Evolutionary conservation across 2,888 invertebrate genomes (phyloP).

Genomic region (Trypoxylon attenuatum): DNA sequence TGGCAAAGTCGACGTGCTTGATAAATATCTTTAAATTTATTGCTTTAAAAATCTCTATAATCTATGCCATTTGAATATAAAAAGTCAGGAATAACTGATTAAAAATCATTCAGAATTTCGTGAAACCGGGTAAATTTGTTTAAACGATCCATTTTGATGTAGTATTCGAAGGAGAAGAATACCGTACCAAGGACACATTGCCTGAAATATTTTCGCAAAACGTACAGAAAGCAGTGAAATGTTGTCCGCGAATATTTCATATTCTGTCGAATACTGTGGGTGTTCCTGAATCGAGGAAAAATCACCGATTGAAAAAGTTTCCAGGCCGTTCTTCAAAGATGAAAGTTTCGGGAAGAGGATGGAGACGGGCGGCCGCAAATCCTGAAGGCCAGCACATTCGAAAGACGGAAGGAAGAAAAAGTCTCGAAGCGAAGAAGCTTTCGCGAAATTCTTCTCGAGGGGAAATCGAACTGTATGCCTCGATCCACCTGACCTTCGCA

Average conservation of each 20-base stretch:
- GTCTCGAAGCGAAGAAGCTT: slow-evolving; percentile 11
- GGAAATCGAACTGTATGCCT: slow-evolving; percentile 37
- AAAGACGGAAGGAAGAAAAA: slow-evolving; percentile 32
- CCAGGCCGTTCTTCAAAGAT: slow-evolving; percentile 37
- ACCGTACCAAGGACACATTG: background rate
- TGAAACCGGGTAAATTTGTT: too few relatives aligned
- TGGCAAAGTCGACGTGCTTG: too few relatives aligned
- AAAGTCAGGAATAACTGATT: too few relatives aligned
- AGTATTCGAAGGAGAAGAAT: too few relatives aligned
- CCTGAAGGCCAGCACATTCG: slow-evolving; percentile 47
- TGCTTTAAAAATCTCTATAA: too few relatives aligned
- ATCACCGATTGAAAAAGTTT: slow-evolving; percentile 68
- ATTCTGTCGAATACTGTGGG: slow-evolving; percentile 38
- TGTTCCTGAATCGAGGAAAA: slow-evolving; percentile 24
- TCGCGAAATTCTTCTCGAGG: slow-evolving; percentile 19
- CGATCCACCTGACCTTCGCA: slow-evolving; percentile 28
- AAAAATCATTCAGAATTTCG: too few relatives aligned
- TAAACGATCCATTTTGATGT: too few relatives aligned
- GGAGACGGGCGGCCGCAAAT: slow-evolving; percentile 54
- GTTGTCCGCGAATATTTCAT: slow-evolving; percentile 40
- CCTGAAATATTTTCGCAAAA: slow-evolving; percentile 7
- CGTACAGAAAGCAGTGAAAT: slow-evolving; percentile 33
- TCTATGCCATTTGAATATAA: too few relatives aligned
- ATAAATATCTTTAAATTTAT: too few relatives aligned
- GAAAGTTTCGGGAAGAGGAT: slow-evolving; percentile 9